phyloP scores from a whole-genome alignment of 2,888 invertebrate genomes.

The Hirtodrosophila histrioides region DNA sequence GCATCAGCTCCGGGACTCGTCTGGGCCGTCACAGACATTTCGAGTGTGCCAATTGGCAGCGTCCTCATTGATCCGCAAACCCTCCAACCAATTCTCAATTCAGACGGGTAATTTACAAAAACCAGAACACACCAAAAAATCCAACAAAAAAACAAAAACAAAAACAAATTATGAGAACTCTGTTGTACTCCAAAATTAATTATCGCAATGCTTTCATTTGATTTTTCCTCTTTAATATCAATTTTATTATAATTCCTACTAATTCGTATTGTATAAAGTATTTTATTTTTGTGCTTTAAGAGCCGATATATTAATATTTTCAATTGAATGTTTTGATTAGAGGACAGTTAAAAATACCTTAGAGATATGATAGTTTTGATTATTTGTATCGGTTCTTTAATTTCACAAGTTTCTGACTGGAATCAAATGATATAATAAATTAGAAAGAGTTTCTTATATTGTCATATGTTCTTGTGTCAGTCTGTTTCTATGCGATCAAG shows the following conservation, averaged over 20 bases:
- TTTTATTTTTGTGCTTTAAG: neutral
- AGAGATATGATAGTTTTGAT: no score
- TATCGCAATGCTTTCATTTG: conserved; percentile 32
- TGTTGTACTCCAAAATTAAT: conserved; percentile 17
- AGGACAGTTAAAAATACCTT: no score
- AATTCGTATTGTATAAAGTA: conserved; percentile 21
- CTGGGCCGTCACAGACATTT: conserved; percentile 95
- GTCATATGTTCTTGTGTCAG: no score
- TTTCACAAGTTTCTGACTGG: no score
- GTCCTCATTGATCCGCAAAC: conserved; percentile 92
- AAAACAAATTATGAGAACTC: conserved; percentile 39
- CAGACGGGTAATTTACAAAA: conserved; percentile 85
- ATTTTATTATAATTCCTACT: conserved; percentile 15
- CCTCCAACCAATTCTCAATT: conserved; percentile 85
- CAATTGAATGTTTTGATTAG: conserved; percentile 4
- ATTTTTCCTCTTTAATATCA: conserved; percentile 9
- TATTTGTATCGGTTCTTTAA: no score
- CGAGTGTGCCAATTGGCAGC: conserved; percentile 93
- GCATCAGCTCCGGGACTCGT: conserved; percentile 85
- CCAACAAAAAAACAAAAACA: conserved; percentile 44
- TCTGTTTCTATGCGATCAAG: no score
- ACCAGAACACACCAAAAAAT: conserved; percentile 59
- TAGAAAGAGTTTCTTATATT: neutral
- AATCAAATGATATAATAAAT: no score
- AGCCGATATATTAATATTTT: conserved; percentile 6